phyloP scores from a whole-genome alignment of 2,888 invertebrate species.

The Cotesia congregata region DNA sequence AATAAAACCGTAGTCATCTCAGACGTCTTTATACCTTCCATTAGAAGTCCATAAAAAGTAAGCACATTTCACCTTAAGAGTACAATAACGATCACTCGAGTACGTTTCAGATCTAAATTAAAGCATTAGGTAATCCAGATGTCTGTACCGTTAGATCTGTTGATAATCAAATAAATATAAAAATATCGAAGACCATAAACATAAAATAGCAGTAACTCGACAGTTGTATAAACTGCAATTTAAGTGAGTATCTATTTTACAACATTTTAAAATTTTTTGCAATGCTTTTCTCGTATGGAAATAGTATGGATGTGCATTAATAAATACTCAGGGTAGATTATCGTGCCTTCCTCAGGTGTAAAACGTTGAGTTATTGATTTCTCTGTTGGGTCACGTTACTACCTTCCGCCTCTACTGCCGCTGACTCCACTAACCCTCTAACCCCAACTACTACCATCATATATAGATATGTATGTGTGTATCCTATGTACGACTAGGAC shows the following conservation, averaged over 20 bases:
- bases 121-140: neutral
- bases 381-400: slow-evolving; percentile 54
- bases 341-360: slow-evolving; percentile 51
- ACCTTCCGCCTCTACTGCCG: slow-evolving; percentile 27
- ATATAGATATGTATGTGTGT: neutral
- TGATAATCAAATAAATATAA: neutral
- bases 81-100: neutral
- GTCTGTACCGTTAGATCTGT: too few relatives aligned
- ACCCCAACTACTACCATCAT: neutral
- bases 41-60: neutral
- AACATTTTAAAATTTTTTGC: neutral
- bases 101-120: neutral
- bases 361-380: slow-evolving; percentile 58
- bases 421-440: slow-evolving; percentile 3
- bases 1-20: neutral
- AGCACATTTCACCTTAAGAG: neutral
- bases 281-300: slow-evolving; percentile 11
- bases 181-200: neutral
- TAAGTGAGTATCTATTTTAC: neutral
- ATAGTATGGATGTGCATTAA: slow-evolving; percentile 28
- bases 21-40: neutral
- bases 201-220: neutral
- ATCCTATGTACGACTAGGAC: neutral
- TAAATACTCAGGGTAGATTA: slow-evolving; percentile 47
- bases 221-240: neutral